phyloP scores from a whole-genome alignment of 2,888 invertebrate species.

The Drosophila seclusa region DNA sequence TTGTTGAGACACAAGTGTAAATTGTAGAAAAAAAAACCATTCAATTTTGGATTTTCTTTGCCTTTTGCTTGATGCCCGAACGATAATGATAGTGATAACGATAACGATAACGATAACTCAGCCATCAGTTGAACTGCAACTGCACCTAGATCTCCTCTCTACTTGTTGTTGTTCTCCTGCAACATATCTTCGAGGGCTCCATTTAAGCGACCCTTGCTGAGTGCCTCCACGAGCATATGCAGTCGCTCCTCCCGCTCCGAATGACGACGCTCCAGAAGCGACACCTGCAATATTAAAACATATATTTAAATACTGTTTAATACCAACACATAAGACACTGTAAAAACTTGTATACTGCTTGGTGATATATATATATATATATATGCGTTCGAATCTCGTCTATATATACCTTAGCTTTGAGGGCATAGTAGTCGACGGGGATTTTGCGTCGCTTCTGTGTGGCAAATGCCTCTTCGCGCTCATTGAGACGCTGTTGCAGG shows the following conservation, averaged over 20 bases:
- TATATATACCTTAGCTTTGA: constrained; percentile 84
- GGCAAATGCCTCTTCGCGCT: constrained; percentile 84
- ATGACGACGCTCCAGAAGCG: constrained; percentile 84
- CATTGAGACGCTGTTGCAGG: constrained; percentile 84
- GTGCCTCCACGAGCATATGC: constrained; percentile 84
- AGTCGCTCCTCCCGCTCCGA: constrained; percentile 85
- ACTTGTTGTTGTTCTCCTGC: constrained; percentile 83
- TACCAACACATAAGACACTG: neutral
- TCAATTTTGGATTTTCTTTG: constrained; percentile 31
- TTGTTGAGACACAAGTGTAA: constrained; percentile 36
- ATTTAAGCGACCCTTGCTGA: constrained; percentile 85
- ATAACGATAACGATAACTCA: constrained; percentile 15
- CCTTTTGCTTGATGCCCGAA: neutral
- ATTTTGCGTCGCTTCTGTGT: constrained; percentile 84
- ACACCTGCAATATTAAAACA: constrained; percentile 74
- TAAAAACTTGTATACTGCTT: neutral
- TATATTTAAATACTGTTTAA: neutral
- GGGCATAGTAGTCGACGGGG: constrained; percentile 85
- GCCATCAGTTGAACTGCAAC: constrained; percentile 1
- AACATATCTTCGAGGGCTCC: constrained; percentile 83
- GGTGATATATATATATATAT: neutral
- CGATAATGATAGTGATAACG: neutral
- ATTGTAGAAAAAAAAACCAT: constrained; percentile 11
- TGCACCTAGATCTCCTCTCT: constrained; percentile 18
- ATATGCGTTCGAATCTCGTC: neutral